Conservation (phyloP, 1,140 invertebrate genomes). For the Caenorhabditis briggsae region DNA sequence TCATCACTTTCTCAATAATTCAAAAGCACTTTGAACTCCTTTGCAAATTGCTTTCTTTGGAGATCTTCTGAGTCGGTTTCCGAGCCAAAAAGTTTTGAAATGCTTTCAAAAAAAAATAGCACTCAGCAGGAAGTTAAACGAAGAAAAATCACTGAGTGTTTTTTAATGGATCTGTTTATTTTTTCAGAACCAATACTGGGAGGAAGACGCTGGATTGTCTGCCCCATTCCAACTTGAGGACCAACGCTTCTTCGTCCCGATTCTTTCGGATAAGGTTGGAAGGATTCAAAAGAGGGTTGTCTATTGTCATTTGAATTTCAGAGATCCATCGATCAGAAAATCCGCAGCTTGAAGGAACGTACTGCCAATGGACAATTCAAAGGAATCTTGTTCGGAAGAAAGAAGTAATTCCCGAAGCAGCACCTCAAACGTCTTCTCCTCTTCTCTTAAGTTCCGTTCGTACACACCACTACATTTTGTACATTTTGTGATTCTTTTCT, state of each 20-base stretch:
- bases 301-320: neutral
- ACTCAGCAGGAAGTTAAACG: constrained; percentile 3
- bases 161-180: neutral
- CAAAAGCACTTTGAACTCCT: neutral
- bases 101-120: neutral
- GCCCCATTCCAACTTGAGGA: neutral
- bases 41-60: neutral
- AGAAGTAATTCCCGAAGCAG: neutral
- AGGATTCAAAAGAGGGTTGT: no score
- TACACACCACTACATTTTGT: no score
- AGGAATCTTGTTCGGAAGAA: constrained; percentile 46
- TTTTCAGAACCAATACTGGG: constrained; percentile 46
- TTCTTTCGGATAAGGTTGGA: constrained; percentile 35
- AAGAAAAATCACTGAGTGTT: neutral
- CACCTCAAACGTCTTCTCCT: neutral
- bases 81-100: neutral
- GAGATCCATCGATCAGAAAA: constrained; percentile 44
- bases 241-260: constrained; percentile 34
- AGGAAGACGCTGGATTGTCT: neutral
- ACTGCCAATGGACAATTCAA: constrained; percentile 42
- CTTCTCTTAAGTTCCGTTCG: neutral
- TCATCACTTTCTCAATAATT: neutral
- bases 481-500: constrained; percentile 27
- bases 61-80: no score
- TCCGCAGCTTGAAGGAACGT: constrained; percentile 43